Percentiles rank a stretch among this genome's conserved stretches.
These are phyloP conservation scores for Spongia lamella DNA, from an alignment of 37 sponge, comb jelly and placozoan species.

Conservation along the genomic window DNA sequence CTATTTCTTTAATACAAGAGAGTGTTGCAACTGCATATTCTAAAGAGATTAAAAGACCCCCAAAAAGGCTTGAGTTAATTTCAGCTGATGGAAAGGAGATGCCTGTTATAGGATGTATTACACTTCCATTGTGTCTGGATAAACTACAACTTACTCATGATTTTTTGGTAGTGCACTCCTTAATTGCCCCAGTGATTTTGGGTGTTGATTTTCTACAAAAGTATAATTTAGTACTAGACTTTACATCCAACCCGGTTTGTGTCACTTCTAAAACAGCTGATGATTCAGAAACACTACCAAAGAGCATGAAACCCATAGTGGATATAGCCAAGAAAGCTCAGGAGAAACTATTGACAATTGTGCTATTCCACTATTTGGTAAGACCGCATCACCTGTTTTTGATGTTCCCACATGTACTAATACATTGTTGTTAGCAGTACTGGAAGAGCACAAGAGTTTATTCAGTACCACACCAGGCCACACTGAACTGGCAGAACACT, in stretches of 20 bases:
- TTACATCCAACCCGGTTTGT: background rate
- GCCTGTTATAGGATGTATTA: too few species aligned
- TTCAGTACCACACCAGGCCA: slow-evolving; percentile 43
- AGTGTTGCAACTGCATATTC: background rate
- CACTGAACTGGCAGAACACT: slow-evolving; percentile 45
- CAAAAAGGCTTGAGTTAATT: too few species aligned
- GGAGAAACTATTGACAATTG: slow-evolving; percentile 37
- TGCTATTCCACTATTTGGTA: slow-evolving; percentile 15
- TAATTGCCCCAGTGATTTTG: slow-evolving; percentile 49
- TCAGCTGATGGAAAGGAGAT: too few species aligned
- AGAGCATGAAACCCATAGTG: too few species aligned
- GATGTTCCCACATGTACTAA: slow-evolving; percentile 28
- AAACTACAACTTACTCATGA: slow-evolving; percentile 12
- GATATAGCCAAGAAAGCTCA: background rate
- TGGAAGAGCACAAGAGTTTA: slow-evolving; percentile 15
- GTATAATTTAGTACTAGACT: background rate
- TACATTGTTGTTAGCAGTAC: background rate
- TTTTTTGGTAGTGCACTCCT: slow-evolving; percentile 48
- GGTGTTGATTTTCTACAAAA: slow-evolving; percentile 47
- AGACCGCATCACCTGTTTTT: background rate
- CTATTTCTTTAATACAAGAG: background rate
- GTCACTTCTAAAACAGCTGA: background rate
- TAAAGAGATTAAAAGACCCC: background rate
- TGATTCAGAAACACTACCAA: too few species aligned
- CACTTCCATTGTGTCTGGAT: too few species aligned